Conservation (phyloP, 2,888 invertebrate genomes). For the Acronicta leporina region DNA sequence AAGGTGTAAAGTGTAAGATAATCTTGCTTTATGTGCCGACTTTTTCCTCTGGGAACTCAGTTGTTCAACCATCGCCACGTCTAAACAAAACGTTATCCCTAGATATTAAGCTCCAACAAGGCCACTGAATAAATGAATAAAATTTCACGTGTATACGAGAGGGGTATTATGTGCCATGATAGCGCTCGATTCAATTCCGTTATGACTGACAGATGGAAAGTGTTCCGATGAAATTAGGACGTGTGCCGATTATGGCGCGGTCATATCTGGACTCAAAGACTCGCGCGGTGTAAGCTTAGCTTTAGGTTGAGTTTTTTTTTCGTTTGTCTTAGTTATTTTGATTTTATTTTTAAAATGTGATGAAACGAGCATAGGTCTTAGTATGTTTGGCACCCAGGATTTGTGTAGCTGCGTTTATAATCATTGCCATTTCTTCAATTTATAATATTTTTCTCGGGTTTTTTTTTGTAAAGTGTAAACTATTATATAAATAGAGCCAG, state of each 20-base stretch:
- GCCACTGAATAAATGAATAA: slow-evolving; percentile 51
- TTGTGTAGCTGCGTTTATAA: too few relatives aligned
- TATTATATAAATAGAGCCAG: too few relatives aligned
- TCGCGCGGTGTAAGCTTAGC: background rate
- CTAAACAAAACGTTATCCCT: slow-evolving; percentile 24
- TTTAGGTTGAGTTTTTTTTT: background rate
- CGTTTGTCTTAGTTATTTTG: too few relatives aligned
- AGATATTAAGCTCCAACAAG: slow-evolving; percentile 30
- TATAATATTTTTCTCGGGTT: too few relatives aligned
- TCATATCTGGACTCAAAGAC: slow-evolving; percentile 4
- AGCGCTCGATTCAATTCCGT: slow-evolving; percentile 46
- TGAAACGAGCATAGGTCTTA: too few relatives aligned
- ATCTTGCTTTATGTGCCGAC: too few relatives aligned
- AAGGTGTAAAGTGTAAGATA: too few relatives aligned
- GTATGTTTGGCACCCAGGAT: too few relatives aligned
- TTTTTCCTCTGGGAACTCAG: background rate
- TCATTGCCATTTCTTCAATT: too few relatives aligned
- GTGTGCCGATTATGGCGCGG: slow-evolving; percentile 32
- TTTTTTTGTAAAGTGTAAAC: too few relatives aligned
- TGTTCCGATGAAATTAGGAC: slow-evolving; percentile 45
- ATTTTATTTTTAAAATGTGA: too few relatives aligned
- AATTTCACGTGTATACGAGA: slow-evolving; percentile 42
- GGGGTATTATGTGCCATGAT: slow-evolving; percentile 46
- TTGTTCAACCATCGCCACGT: slow-evolving; percentile 6
- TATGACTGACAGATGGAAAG: slow-evolving; percentile 48